Evolutionary conservation across 2,888 invertebrate genomes (phyloP).

Genomic region (Raillietiella orientalis): DNA sequence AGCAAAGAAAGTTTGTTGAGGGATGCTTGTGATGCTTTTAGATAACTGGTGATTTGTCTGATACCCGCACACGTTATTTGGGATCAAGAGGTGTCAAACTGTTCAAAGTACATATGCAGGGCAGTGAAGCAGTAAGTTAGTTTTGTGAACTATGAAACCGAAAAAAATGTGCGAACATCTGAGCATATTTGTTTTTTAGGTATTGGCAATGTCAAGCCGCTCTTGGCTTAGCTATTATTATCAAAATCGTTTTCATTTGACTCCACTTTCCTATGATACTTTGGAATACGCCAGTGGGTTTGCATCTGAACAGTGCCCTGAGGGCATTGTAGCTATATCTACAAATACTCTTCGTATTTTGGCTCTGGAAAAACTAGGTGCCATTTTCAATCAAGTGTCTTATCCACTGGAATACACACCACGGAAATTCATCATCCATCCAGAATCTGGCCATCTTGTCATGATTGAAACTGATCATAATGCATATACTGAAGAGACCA

Average conservation of each 20-base stretch:
- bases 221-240: conserved; percentile 97
- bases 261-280: conserved; percentile 81
- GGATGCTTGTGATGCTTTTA: no score
- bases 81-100: conserved; percentile 85
- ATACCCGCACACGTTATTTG: conserved; percentile 83
- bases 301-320: conserved; percentile 78
- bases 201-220: conserved; percentile 84
- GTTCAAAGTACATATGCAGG: conserved; percentile 82
- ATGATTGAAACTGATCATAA: conserved; percentile 93
- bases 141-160: neutral
- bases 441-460: conserved; percentile 58
- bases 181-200: conserved; percentile 10
- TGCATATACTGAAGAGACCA: conserved; percentile 87
- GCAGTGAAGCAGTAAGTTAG: conserved; percentile 46
- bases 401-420: conserved; percentile 85
- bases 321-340: conserved; percentile 95
- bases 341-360: conserved; percentile 88
- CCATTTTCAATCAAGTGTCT: conserved; percentile 86
- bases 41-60: conserved; percentile 57
- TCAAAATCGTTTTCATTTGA: conserved; percentile 75
- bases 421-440: conserved; percentile 68
- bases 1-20: no score
- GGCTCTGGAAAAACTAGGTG: conserved; percentile 87
- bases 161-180: conserved; percentile 2
- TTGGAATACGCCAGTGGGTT: conserved; percentile 94